These are phyloP conservation scores for Masticophis lateralis DNA, from an alignment of 2,797 vertebrate genomes.

Conservation along the genomic window DNA sequence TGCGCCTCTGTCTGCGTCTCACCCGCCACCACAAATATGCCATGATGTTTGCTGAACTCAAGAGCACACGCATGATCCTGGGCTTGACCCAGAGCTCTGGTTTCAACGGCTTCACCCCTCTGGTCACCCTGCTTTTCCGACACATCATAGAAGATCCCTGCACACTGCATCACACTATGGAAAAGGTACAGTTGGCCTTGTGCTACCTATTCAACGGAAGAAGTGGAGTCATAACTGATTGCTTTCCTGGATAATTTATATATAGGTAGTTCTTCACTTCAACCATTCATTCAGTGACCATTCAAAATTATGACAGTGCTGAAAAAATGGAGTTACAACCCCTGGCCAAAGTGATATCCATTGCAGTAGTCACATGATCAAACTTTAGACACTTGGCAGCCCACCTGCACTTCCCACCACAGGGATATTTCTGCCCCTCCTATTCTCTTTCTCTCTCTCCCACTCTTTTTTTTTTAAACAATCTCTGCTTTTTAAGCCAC, in stretches of 20 bases:
- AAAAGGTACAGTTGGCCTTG: constrained; percentile 77
- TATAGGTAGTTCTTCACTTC: background rate
- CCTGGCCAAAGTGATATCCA: background rate
- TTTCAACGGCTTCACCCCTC: constrained; percentile 93
- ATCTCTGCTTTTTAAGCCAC: background rate
- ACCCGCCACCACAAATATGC: constrained; percentile 93
- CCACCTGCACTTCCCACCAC: no score
- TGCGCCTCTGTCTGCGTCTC: constrained; percentile 90
- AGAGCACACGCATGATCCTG: constrained; percentile 94
- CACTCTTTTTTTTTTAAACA: background rate
- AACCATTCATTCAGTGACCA: background rate
- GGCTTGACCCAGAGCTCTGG: constrained; percentile 90
- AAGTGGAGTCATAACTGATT: background rate
- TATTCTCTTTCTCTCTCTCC: background rate
- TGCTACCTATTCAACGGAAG: background rate
- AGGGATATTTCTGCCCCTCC: background rate
- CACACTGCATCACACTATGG: constrained; percentile 95
- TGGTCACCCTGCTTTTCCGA: constrained; percentile 91
- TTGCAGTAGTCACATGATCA: background rate
- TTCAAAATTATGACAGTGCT: background rate
- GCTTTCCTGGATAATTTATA: background rate
- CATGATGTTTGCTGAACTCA: constrained; percentile 94
- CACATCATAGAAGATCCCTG: constrained; percentile 96
- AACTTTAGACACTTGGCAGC: background rate
- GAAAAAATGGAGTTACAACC: background rate